Evolutionary conservation across 2,888 invertebrate genomes (phyloP).

Genomic region (Cheilosia variabilis): DNA sequence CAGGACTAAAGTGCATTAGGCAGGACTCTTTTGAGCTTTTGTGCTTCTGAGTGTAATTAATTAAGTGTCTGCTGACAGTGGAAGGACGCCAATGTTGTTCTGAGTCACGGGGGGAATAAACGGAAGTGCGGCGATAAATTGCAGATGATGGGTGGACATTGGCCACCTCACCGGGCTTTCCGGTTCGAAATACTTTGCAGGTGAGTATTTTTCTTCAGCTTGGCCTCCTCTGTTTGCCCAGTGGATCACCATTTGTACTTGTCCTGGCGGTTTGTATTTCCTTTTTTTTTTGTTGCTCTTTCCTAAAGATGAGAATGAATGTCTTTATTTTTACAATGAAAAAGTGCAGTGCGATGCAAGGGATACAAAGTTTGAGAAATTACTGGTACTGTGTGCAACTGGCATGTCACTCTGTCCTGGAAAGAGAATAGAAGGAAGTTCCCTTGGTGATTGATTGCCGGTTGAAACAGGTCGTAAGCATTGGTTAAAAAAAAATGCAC

Average conservation of each 20-base stretch:
- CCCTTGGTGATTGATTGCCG: slow-evolving; percentile 47
- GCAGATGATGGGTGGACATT: slow-evolving; percentile 48
- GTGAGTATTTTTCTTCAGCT: slow-evolving; percentile 18
- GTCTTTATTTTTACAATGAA: slow-evolving; percentile 30
- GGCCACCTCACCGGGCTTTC: slow-evolving; percentile 45
- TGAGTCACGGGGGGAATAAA: slow-evolving; percentile 29
- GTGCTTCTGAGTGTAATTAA: slow-evolving; percentile 49
- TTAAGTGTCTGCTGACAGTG: slow-evolving; percentile 42
- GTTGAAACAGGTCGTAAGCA: slow-evolving; percentile 28
- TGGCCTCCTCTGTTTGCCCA: slow-evolving; percentile 22
- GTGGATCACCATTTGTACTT: slow-evolving; percentile 55
- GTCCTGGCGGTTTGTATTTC: slow-evolving; percentile 27
- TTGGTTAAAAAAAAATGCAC: slow-evolving; percentile 8
- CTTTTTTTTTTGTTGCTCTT: not conserved
- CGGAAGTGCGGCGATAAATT: slow-evolving; percentile 66
- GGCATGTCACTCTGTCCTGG: not conserved
- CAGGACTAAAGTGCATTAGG: slow-evolving; percentile 13
- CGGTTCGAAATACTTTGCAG: slow-evolving; percentile 11
- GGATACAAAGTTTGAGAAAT: slow-evolving; percentile 8
- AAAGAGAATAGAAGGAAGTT: slow-evolving; percentile 3
- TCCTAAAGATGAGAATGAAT: slow-evolving; percentile 45
- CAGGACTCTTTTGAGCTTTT: not conserved
- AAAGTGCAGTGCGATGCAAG: not conserved
- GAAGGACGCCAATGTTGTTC: slow-evolving; percentile 20
- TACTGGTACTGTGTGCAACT: slow-evolving; percentile 4